Evolutionary conservation across 64 coral and sea anemone genomes (phyloP).

Genomic region (Actinia tenebrosa): DNA sequence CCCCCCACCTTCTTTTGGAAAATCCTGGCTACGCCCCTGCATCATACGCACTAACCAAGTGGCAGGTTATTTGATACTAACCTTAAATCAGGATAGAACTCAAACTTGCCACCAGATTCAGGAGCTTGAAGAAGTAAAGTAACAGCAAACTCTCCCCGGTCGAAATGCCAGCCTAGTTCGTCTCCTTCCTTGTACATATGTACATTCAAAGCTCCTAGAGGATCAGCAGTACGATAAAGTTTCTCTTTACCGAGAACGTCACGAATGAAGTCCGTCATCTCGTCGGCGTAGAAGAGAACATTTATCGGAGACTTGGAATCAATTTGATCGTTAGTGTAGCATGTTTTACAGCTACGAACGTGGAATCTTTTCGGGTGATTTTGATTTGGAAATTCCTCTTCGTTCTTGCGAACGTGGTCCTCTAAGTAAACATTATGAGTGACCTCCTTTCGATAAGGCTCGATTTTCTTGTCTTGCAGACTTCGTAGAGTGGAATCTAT

Average conservation of each 20-base stretch:
- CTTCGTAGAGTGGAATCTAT: constrained; percentile 1
- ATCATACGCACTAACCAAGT: too few species aligned
- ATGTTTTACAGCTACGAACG: constrained; percentile 26
- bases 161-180: constrained; percentile 43
- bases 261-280: constrained; percentile 31
- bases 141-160: constrained; percentile 30
- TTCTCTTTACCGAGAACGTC: constrained; percentile 10
- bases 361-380: constrained; percentile 18
- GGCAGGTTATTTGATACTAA: neutral
- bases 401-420: neutral
- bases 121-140: constrained; percentile 34
- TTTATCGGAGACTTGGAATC: constrained; percentile 20
- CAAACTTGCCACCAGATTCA: constrained; percentile 22
- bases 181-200: constrained; percentile 27
- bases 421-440: constrained; percentile 43
- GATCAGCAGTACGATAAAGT: constrained; percentile 21
- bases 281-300: constrained; percentile 11
- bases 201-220: constrained; percentile 27
- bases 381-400: neutral
- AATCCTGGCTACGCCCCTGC: too few species aligned
- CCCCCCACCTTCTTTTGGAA: too few species aligned
- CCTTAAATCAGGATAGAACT: constrained; percentile 28
- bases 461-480: neutral
- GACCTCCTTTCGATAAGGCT: constrained; percentile 12
- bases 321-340: constrained; percentile 36